Base-by-base conservation (phyloP, 2,888 invertebrate species). In the Pseudococcus jackbeardsleyi region DNA sequence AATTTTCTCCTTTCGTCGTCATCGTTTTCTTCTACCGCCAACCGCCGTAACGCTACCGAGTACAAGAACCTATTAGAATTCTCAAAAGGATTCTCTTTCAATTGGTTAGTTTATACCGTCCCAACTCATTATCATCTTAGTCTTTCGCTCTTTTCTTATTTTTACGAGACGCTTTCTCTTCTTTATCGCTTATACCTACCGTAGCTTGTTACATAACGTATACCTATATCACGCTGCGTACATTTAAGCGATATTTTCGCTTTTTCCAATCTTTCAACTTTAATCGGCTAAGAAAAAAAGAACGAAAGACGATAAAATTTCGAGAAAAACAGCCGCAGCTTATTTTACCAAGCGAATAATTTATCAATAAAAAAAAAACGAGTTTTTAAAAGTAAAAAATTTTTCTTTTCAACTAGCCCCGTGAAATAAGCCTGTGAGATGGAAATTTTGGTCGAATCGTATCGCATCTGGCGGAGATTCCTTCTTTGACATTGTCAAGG, bases 71-170 rank as follows among this genome's bases (percentile, higher is more conserved):
- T 50, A 50, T 86, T 86, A 86, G 87, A 46, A 87, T 72, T 87
- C 87, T 77, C 87, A 77, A 87, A 87, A 87, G 87, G 87, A 87
- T 87, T 87, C 77, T 26, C 72, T 87, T 87, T 87, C 87, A 77
- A 77, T 87, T 87, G 87, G 77, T 48, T 50, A 87, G 72, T 77
- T 48, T 87, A 72, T 87, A 46, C 48, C 79, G 39, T 46, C 87
- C 87, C 87, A 68, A 50, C 87, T 87, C 87, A 87, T 87, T 87
- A 87, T 87, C 87, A 87, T 87, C 87, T 87, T 87, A 77, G 42
- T 11, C n/a, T 59, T 59, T 85, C 64, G 64, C 59, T 86, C 33
- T 86, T 86, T 86, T 86, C 68, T 64, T 82, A 82, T 82, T 82
- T 82, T 82, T 82, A 82, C 79, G 19, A 82, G n/a, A 46, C 33